Conservation (phyloP, 2,113 vertebrate genomes). For the Naja naja region DNA sequence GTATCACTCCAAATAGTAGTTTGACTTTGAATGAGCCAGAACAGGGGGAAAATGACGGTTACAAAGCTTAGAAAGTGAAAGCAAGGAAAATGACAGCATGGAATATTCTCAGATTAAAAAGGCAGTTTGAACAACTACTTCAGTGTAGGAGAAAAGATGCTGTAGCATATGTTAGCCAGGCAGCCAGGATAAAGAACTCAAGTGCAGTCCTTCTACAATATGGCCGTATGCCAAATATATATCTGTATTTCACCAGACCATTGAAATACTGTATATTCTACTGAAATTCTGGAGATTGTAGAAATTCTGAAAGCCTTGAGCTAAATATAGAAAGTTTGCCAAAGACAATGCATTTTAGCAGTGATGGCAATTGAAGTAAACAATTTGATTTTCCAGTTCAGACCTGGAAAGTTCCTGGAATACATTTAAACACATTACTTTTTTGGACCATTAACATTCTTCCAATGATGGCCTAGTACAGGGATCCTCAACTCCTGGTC, state of each 20-base stretch:
- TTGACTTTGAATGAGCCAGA: background rate
- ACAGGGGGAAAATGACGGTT: accelerated
- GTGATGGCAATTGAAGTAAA: background rate
- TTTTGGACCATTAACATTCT: background rate
- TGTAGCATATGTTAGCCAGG: background rate
- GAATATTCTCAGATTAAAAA: background rate
- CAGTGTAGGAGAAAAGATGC: background rate
- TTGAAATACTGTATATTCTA: background rate
- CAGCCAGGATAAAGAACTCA: background rate
- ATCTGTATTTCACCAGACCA: background rate
- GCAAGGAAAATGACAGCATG: background rate
- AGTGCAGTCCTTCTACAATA: background rate
- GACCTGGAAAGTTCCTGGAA: background rate
- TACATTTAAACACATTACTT: background rate
- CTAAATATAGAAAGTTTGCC: background rate
- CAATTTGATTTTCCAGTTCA: background rate
- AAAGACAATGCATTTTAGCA: background rate
- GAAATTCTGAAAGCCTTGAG: background rate
- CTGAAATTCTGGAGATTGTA: background rate
- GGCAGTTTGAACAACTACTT: background rate
- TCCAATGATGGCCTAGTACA: background rate
- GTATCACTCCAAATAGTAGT: background rate
- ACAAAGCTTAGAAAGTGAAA: background rate
- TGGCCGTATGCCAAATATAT: background rate
- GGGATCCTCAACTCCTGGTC: no score